Evolutionary conservation across 1,140 invertebrate genomes (phyloP).

Genomic region (Chironomus striatipennis): DNA sequence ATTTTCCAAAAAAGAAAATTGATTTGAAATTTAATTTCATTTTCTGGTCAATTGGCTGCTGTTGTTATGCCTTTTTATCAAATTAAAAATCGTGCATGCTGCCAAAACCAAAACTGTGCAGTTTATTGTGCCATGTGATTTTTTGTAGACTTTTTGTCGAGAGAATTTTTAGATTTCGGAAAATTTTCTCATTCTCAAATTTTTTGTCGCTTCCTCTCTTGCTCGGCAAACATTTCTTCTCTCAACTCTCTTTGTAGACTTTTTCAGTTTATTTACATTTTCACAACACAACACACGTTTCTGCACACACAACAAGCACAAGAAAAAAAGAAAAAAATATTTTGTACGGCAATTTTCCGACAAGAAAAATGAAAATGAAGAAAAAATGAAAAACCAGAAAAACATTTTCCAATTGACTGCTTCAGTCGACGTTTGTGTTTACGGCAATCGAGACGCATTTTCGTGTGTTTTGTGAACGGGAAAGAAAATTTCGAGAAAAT

Average conservation of each 20-base stretch:
- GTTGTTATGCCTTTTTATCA: neutral
- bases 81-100: constrained; percentile 11
- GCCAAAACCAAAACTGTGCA: neutral
- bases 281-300: neutral
- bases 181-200: neutral
- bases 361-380: neutral
- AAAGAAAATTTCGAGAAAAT: neutral
- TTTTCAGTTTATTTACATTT: constrained; percentile 9
- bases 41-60: constrained; percentile 14
- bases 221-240: neutral
- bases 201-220: neutral
- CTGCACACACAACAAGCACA: neutral
- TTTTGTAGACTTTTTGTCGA: neutral
- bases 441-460: neutral
- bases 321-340: no score
- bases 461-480: neutral
- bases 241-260: neutral
- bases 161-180: neutral
- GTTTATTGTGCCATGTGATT: neutral
- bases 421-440: constrained; percentile 18
- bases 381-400: neutral
- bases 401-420: constrained; percentile 20
- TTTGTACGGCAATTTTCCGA: neutral
- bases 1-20: neutral
- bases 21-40: constrained; percentile 17